phyloP scores from a whole-genome alignment of 2,797 vertebrate genomes.

The Leucoraja ocellata region DNA sequence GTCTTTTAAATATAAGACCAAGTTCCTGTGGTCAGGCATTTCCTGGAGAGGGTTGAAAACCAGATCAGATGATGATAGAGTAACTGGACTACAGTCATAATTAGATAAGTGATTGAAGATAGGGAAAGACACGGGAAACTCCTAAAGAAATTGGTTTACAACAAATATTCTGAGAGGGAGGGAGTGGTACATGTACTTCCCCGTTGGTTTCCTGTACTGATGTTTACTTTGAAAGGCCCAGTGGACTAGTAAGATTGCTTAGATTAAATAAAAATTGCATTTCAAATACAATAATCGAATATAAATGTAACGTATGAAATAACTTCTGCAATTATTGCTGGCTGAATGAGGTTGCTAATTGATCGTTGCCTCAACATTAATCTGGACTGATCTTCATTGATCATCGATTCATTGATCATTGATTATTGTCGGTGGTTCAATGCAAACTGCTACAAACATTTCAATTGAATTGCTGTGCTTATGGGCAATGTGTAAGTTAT shows the following conservation, averaged over 20 bases:
- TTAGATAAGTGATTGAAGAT: slow-evolving; percentile 18
- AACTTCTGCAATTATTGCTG: neutral
- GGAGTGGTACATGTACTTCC: neutral
- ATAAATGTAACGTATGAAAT: neutral
- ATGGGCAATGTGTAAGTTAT: neutral
- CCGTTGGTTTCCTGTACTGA: neutral
- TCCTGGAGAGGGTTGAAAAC: slow-evolving; percentile 12
- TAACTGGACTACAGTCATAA: neutral
- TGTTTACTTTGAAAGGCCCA: no score
- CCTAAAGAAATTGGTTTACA: neutral
- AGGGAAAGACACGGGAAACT: neutral
- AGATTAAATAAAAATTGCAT: neutral
- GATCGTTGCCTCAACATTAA: neutral
- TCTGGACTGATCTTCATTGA: neutral
- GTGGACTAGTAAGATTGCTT: neutral
- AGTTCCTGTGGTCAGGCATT: neutral
- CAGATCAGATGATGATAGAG: neutral
- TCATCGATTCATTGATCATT: neutral
- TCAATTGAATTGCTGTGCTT: neutral
- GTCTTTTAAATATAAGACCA: neutral
- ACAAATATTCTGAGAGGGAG: neutral
- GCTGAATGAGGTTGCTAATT: neutral
- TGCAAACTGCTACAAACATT: neutral
- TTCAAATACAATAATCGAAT: neutral
- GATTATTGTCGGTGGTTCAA: neutral